These are phyloP conservation scores for Dinomys branickii DNA, from an alignment of 2,113 vertebrate genomes.

Conservation along the genomic window DNA sequence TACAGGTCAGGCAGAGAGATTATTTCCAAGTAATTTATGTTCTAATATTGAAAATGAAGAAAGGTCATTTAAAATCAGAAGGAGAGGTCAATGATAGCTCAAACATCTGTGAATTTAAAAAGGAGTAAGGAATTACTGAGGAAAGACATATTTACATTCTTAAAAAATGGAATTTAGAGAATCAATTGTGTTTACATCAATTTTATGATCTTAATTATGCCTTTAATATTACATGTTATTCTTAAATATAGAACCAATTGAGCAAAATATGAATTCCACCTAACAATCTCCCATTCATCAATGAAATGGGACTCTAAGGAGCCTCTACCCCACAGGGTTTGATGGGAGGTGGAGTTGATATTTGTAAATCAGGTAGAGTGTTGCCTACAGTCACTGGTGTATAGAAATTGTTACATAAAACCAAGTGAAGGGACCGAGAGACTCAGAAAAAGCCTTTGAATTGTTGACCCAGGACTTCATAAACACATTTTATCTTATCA, in stretches of 20 bases:
- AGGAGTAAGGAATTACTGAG: neutral
- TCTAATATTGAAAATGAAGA: slow-evolving; percentile 29
- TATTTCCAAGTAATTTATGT: slow-evolving; percentile 50
- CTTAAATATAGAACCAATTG: neutral
- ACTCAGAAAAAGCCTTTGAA: neutral
- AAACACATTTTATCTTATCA: neutral
- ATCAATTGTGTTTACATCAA: neutral
- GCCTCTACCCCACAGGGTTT: neutral
- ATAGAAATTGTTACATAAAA: neutral
- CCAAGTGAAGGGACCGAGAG: neutral
- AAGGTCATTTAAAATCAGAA: slow-evolving; percentile 40
- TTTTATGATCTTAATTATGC: slow-evolving; percentile 22
- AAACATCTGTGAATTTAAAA: slow-evolving; percentile 34
- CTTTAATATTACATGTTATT: neutral
- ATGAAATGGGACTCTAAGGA: neutral
- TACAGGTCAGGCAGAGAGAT: neutral
- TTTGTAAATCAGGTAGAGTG: neutral
- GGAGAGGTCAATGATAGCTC: neutral
- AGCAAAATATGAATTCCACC: neutral
- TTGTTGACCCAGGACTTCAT: neutral
- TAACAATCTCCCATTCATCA: neutral
- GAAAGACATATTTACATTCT: neutral
- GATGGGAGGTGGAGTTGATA: neutral
- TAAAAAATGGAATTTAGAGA: slow-evolving; percentile 7
- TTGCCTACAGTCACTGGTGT: neutral